These are phyloP conservation scores for Perca fluviatilis DNA, from an alignment of 2,113 vertebrate species.

Conservation along the genomic window DNA sequence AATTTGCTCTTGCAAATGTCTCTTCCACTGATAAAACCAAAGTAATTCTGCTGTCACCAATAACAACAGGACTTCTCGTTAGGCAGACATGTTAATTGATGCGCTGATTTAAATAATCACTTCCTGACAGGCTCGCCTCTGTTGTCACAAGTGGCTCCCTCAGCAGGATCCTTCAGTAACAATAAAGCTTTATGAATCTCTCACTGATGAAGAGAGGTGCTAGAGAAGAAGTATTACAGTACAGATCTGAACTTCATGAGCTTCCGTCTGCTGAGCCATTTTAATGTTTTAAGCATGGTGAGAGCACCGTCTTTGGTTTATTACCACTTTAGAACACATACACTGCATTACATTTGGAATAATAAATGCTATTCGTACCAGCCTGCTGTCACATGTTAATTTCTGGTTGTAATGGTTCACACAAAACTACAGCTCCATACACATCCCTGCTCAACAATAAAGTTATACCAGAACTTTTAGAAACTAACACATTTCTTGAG, in stretches of 20 bases:
- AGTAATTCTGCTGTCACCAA: conserved; percentile 65
- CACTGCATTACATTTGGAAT: conserved; percentile 6
- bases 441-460: not conserved
- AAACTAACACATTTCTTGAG: not conserved
- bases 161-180: conserved; percentile 52
- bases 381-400: not conserved
- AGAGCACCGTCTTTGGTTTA: not conserved
- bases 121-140: conserved; percentile 64
- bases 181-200: conserved; percentile 53
- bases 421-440: not conserved
- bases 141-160: conserved; percentile 49
- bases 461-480: not conserved
- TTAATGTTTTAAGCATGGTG: not conserved
- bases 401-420: not conserved
- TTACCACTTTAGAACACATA: not conserved
- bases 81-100: conserved; percentile 68
- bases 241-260: not conserved
- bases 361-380: not conserved
- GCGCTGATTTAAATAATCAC: conserved; percentile 74
- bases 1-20: conserved; percentile 52
- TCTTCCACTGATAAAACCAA: conserved; percentile 41
- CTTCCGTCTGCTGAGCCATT: not conserved
- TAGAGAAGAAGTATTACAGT: not conserved
- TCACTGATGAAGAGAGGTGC: conserved; percentile 30
- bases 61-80: conserved; percentile 64